Evolutionary conservation across 1,140 invertebrate species (phyloP), one percentile per base, ranked within the genome.

Genomic region (Atta colombica): DNA sequence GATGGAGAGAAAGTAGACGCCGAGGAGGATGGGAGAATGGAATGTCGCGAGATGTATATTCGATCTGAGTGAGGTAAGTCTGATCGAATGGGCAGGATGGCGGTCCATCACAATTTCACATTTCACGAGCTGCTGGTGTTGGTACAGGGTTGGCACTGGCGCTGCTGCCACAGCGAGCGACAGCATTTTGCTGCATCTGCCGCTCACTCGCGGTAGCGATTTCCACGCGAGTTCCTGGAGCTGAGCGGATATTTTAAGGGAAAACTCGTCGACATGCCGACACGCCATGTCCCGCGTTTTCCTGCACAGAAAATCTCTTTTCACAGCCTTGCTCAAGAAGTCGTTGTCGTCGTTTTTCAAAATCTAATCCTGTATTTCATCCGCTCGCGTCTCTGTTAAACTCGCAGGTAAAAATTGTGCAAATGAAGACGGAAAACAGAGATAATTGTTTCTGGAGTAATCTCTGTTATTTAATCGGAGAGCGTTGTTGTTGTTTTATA

Each of bases 21-120:
- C 16, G 18, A 39, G 4, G n/a, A 18, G 7, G 49, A 31, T 51
- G 14, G 49, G 14, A 14, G 25, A 3, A 35, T 31, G 85, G 78
- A 85, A 87, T 89, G 74, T 89, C 74, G 69, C 80, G 74, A 69
- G 78, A 81, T 61, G 82, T 85, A 85, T 85, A 85, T 85, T 85
- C 49, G 74, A 78, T 85, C 82, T 78, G 28, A 51, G 21, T 66
- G 74, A 81, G 65, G 74, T 45, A 85, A 85, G 82, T 78, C 82
- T 85, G 82, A 85, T 78, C 82, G 74, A 77, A 78, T 66, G 82
- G 71, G 71, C 71, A 85, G 35, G 31, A 85, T 75, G 71, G 31
- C 49, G 71, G 82, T 85, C 82, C 82, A 78, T 85, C 82, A 85
- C 74, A 78, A 85, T 85, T 85, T 85, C 82, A 45, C 82, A 55